Base-by-base conservation (phyloP, 1,140 invertebrate species). In the Magallana gigas region DNA sequence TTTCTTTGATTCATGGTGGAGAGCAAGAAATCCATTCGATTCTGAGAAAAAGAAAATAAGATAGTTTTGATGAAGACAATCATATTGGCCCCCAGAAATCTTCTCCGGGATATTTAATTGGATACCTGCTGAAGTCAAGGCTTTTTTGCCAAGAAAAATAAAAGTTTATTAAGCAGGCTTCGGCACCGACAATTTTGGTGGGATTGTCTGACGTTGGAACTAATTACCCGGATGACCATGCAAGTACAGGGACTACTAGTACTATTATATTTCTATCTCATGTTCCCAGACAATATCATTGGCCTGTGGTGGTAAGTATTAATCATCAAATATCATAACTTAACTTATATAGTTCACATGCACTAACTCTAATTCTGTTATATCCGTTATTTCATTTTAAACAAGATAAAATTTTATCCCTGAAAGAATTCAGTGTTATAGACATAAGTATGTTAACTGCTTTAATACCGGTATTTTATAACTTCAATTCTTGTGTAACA, bases 281-380 rank as follows among this genome's bases (percentile, higher is more conserved):
- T 94, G 90, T 93, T 92, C 87, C 93, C 93, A 58, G 91, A 90
- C 7, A 93, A 94, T 91, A 94, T 93, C 57, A 93, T 93, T 84
- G 93, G 93, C 84, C 85, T 93, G 71, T 94, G 93, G 93, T 94
- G 93, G 93, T 94, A 90, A 93, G 93, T 94, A 88, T 16, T 60
- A 59, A 48, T 64, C 18, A 57, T 12, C 14, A 84, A 85, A 48
- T 48, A 5, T 48, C 36, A 48, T 48, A 48, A 48, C 36, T 48
- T 48, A 76, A 76, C 68, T 71, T 71, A 8, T 0, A 76, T 76
- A 76, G 23, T 76, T 76, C 23, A 36, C 14, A 16, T n/a, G n/a
- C n/a, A 62, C 60, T 62, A 62, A 62, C 60, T 62, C 60, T 48
- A 71, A 48, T 85, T 83, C 59, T 58, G 36, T 6, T 71, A 16